Evolutionary conservation across 2,888 invertebrate genomes (phyloP), one percentile per base, ranked within the genome.

Genomic region (Xylocampa areola): DNA sequence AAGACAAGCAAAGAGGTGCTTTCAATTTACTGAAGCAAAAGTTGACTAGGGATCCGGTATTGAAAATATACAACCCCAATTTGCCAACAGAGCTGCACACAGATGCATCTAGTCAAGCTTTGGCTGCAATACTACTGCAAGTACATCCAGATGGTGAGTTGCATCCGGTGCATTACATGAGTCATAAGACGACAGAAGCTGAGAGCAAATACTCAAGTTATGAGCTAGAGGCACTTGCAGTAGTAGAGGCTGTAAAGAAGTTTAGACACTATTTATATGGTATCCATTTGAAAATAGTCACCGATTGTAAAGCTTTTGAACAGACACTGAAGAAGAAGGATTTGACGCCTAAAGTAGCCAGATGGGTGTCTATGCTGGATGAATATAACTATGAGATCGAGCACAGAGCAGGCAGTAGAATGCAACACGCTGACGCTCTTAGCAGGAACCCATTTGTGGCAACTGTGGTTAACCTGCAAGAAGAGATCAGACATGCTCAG

Each of bases 381-480:
- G 29, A 52, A 30, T 43, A 16, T 17, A 36, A 33, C 5, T 73
- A 39, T 23, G 8, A 11, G 0, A 16, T 69, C 0, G 69, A 65
- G 11, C 71, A 76, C 17, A 2, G 68, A 11, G 2, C 43, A 1
- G 73, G 68, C 0, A 7, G 21, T 0, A 59, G 49, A 10, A 82
- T 85, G 79, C 39, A 47, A 16, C 82, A 85, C 54, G 79, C 62
- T 0, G 85, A 86, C 61, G 65, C 68, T 0, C 16, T 75, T 3
- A 70, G 68, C n/a, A 29, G 65, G 16, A 51, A 43, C n/a, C 62
- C 49, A 16, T 62, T 30, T 30, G 29, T 54, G 2, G 47, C 23
- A 8, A 7, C 25, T 0, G 13, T 17, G 5, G 11, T 6, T 4
- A 29, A 8, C 6, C 6, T 51, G 1, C 36, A 43, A 16, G 25